Evolutionary conservation across 1,140 invertebrate species (phyloP).

Genomic region (Drosophila paulistorum): DNA sequence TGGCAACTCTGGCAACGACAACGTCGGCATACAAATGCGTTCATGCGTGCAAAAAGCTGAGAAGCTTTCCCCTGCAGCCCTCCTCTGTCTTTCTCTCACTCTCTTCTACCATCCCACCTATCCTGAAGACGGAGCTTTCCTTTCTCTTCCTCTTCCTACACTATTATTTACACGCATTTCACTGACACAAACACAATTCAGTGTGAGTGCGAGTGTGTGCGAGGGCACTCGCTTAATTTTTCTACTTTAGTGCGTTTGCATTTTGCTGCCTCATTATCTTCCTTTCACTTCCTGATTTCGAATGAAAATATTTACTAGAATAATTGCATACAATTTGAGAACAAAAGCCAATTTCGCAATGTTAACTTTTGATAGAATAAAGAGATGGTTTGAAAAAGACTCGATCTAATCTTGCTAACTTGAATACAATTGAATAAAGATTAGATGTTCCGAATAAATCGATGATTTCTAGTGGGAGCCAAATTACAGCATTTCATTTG

Average conservation of each 20-base stretch:
- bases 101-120: not conserved
- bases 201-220: slow-evolving; percentile 12
- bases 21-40: slow-evolving; percentile 79
- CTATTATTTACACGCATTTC: slow-evolving; percentile 20
- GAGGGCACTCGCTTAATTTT: slow-evolving; percentile 59
- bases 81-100: not conserved
- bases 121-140: not conserved
- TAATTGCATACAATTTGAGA: slow-evolving; percentile 9
- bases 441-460: not conserved
- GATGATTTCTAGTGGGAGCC: too few relatives aligned
- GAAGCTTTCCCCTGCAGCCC: slow-evolving; percentile 26
- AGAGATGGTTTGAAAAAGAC: too few relatives aligned
- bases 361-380: not conserved
- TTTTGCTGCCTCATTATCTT: slow-evolving; percentile 74
- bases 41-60: slow-evolving; percentile 73
- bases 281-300: slow-evolving; percentile 8
- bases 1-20: slow-evolving; percentile 79
- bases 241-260: slow-evolving; percentile 68
- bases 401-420: not conserved
- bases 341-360: not conserved
- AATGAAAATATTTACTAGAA: slow-evolving; percentile 7
- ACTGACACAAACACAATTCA: slow-evolving; percentile 39
- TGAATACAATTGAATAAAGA: not conserved
- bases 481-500: too few relatives aligned
- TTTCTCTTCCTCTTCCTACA: not conserved